Percentiles rank a stretch among this genome's conserved stretches.
Evolutionary conservation across 92 coral and sea anemone genomes (phyloP).

Genomic region (Parazoanthus darwini): DNA sequence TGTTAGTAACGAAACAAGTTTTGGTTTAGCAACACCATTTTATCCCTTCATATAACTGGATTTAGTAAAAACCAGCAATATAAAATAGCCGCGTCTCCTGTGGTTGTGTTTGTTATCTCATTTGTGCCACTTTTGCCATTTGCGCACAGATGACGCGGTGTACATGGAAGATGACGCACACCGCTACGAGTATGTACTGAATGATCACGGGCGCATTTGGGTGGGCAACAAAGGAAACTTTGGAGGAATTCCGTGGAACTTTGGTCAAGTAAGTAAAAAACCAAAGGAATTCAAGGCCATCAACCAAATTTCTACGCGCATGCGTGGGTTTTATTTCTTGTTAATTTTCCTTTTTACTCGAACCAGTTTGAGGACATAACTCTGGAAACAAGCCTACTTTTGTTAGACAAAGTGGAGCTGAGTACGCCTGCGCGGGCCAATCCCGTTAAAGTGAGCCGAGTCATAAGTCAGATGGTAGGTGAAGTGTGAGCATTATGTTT

Average conservation of each 20-base stretch:
- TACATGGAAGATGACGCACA: slow-evolving; percentile 25
- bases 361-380: slow-evolving; percentile 8
- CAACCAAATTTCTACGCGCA: background rate
- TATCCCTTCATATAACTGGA: too few relatives aligned
- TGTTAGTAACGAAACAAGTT: too few relatives aligned
- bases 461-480: slow-evolving; percentile 17
- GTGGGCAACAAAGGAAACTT: slow-evolving; percentile 14
- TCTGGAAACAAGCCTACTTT: background rate
- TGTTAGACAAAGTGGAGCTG: slow-evolving; percentile 18
- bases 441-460: slow-evolving; percentile 1
- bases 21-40: too few relatives aligned
- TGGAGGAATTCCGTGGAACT: slow-evolving; percentile 31
- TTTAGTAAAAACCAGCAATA: too few relatives aligned
- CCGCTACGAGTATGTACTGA: slow-evolving; percentile 32
- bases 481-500: background rate
- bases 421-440: background rate
- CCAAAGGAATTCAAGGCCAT: background rate
- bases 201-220: slow-evolving; percentile 41
- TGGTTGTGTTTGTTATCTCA: too few relatives aligned
- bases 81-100: too few relatives aligned
- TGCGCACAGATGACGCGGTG: slow-evolving; percentile 20
- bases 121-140: background rate
- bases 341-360: background rate
- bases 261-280: slow-evolving; percentile 22
- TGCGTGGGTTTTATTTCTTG: background rate